Conservation (phyloP, 2,113 vertebrate species). For the Odobenus rosmarus region DNA sequence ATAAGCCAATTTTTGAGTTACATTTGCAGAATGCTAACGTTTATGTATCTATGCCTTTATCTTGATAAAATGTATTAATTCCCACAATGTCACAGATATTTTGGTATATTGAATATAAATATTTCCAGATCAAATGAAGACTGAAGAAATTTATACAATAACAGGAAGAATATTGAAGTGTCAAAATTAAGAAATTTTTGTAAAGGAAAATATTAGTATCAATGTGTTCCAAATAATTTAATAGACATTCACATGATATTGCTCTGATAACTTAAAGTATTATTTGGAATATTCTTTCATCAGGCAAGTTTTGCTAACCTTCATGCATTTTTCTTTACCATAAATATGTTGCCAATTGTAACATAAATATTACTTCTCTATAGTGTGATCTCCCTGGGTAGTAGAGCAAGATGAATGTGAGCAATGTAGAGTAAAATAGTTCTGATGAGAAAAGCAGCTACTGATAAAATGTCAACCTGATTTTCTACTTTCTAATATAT, state of each 20-base stretch:
- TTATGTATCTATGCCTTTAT: background rate
- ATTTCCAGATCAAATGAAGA: background rate
- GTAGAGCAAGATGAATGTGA: slow-evolving; percentile 28
- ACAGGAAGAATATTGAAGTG: background rate
- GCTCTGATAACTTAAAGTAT: background rate
- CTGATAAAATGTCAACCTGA: slow-evolving; percentile 54
- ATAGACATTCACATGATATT: background rate
- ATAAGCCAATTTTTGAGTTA: background rate
- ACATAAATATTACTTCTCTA: slow-evolving; percentile 23
- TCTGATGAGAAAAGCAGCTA: slow-evolving; percentile 46
- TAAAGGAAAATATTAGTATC: background rate
- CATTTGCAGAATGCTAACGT: background rate
- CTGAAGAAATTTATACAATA: background rate
- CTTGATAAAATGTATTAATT: background rate
- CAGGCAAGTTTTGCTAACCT: background rate
- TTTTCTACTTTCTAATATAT: slow-evolving; percentile 68
- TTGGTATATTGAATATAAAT: background rate
- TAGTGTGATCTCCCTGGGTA: background rate
- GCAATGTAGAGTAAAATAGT: slow-evolving; percentile 7
- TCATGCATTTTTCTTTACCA: background rate
- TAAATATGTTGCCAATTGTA: background rate
- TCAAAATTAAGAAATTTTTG: background rate
- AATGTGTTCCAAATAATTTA: background rate
- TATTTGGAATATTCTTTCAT: background rate
- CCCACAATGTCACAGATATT: background rate